Conservation (phyloP, 2,113 vertebrate species). For the Zosterops lateralis region DNA sequence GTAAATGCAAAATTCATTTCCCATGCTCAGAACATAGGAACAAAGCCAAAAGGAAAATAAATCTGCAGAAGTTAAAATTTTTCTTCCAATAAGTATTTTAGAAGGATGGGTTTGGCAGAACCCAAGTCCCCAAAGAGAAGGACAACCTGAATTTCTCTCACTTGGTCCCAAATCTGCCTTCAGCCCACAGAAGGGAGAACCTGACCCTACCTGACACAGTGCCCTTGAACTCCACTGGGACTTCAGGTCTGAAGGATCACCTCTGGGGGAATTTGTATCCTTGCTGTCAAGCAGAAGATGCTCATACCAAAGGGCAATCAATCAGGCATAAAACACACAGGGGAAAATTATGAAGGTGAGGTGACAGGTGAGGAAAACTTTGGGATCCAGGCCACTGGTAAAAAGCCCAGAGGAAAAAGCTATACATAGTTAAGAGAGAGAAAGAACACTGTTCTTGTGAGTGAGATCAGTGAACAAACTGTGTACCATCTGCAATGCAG, state of each 20-base stretch:
- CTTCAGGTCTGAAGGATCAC: background rate
- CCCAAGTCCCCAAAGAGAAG: background rate
- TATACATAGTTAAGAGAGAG: background rate
- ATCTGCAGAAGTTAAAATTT: background rate
- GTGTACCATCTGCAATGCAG: background rate
- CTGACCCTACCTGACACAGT: background rate
- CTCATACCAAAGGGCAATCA: background rate
- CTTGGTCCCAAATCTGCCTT: background rate
- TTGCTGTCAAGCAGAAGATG: background rate
- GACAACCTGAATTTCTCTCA: background rate
- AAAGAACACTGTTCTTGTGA: background rate
- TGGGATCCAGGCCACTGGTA: background rate
- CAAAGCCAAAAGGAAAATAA: background rate
- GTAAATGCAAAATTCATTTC: background rate
- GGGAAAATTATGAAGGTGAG: background rate
- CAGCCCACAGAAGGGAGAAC: background rate
- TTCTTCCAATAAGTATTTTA: background rate
- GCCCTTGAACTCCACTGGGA: background rate
- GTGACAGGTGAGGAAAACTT: background rate
- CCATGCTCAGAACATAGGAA: background rate
- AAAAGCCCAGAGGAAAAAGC: background rate
- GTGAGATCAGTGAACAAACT: background rate
- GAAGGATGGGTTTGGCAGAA: background rate
- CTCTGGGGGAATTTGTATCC: background rate
- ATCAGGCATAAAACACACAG: background rate